Evolutionary conservation across 2,888 invertebrate species (phyloP).

Genomic region (Agrochola macilenta): DNA sequence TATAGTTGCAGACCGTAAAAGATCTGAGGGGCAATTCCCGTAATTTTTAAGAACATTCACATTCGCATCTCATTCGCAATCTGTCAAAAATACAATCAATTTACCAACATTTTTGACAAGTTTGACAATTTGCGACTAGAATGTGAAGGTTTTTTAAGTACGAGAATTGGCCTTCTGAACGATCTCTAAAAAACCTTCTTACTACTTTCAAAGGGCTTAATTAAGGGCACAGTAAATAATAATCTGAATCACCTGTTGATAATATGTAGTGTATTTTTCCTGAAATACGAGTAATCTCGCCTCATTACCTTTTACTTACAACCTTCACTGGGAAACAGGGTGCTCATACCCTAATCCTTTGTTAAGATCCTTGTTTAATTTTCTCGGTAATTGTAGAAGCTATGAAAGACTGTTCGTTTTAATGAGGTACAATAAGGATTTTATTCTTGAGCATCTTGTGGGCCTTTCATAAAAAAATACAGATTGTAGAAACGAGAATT

Average conservation of each 20-base stretch:
- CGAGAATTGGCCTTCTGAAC: too few species aligned
- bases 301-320: not conserved
- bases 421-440: conserved; percentile 19
- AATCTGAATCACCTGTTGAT: not conserved
- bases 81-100: too few species aligned
- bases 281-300: not conserved
- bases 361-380: conserved; percentile 1
- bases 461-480: conserved; percentile 35
- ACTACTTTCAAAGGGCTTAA: not conserved
- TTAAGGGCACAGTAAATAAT: not conserved
- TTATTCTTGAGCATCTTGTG: conserved; percentile 7
- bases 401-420: conserved; percentile 38
- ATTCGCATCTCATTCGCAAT: too few species aligned
- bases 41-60: too few species aligned
- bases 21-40: too few species aligned
- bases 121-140: too few species aligned
- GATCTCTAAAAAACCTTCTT: not conserved
- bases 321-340: not conserved
- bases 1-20: too few species aligned
- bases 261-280: not conserved
- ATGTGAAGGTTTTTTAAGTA: too few species aligned
- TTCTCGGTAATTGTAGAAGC: conserved; percentile 26
- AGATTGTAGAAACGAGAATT: conserved; percentile 4
- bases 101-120: too few species aligned
- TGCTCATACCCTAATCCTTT: not conserved